A percentile compares a stretch with the other conserved stretches of the same genome.
phyloP scores from a whole-genome alignment of 2,113 vertebrate species.

The Benitochromis conjunctus region DNA sequence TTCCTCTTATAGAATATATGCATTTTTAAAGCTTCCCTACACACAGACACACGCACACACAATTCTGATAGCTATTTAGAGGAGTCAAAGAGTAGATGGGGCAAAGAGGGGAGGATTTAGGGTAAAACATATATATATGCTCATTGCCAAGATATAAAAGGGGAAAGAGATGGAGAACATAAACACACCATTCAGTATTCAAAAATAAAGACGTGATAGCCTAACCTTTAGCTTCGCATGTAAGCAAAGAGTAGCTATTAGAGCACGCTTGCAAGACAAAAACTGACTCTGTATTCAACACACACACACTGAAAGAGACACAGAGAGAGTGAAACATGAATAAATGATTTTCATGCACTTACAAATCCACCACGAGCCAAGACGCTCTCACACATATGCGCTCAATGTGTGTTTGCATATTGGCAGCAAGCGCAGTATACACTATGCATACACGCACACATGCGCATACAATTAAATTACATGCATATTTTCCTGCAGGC shows the following conservation, averaged over 20 bases:
- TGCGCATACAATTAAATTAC: slow-evolving; percentile 30
- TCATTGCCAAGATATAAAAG: not conserved
- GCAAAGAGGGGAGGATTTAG: not conserved
- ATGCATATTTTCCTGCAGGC: slow-evolving; percentile 36
- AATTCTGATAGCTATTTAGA: not conserved
- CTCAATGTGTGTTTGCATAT: not conserved
- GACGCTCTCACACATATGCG: not conserved
- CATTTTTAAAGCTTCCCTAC: slow-evolving; percentile 56
- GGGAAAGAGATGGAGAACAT: not conserved
- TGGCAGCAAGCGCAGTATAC: not conserved
- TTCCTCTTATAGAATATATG: slow-evolving; percentile 64
- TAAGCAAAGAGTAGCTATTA: slow-evolving; percentile 11
- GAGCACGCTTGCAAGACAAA: not conserved
- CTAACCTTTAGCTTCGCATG: slow-evolving; percentile 8
- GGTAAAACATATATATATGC: not conserved
- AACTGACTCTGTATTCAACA: slow-evolving; percentile 5
- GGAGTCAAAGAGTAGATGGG: not conserved
- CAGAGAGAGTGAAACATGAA: slow-evolving; percentile 42
- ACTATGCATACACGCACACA: not conserved
- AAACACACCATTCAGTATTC: not conserved
- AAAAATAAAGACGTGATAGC: not conserved
- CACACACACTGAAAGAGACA: not conserved
- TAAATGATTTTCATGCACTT: slow-evolving; percentile 59
- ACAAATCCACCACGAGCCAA: slow-evolving; percentile 30
- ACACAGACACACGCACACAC: not conserved